Percentiles rank a stretch among this genome's conserved stretches.
These are phyloP conservation scores for Taurulus bubalis DNA, from an alignment of 2,113 vertebrate species.

Conservation along the genomic window DNA sequence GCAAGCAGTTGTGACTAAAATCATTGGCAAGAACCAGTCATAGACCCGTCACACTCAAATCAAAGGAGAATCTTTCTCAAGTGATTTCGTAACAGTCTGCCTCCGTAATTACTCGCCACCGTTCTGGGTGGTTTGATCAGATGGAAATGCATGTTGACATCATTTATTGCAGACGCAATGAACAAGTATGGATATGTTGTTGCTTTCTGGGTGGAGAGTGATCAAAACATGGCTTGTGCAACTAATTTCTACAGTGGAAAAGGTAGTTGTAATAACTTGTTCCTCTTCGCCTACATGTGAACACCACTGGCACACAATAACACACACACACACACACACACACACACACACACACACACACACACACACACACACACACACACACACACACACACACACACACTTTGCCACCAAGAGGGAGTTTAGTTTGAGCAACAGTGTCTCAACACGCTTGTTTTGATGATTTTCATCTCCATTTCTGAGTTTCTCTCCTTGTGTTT, in stretches of 20 bases:
- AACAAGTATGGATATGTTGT: conserved; percentile 11
- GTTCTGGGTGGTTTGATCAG: conserved; percentile 16
- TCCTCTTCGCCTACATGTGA: conserved; percentile 27
- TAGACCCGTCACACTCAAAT: neutral
- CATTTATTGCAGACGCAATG: neutral
- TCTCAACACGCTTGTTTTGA: conserved; percentile 73
- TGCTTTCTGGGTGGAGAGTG: conserved; percentile 9
- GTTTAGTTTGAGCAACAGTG: conserved; percentile 46
- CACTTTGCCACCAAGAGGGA: conserved; percentile 30
- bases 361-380: conserved; percentile 19
- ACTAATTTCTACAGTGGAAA: conserved; percentile 13
- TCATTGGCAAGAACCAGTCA: neutral
- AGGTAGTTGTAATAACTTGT: conserved; percentile 39
- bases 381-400: conserved; percentile 16
- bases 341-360: conserved; percentile 9
- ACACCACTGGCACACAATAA: conserved; percentile 12
- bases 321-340: neutral
- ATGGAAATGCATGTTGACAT: conserved; percentile 10
- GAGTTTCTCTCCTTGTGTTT: conserved; percentile 63
- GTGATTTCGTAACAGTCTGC: neutral
- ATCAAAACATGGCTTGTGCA: conserved; percentile 48
- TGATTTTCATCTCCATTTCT: conserved; percentile 48
- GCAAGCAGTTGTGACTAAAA: neutral
- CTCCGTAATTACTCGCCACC: neutral
- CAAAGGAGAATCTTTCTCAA: neutral